A percentile compares a stretch with the other conserved stretches of the same genome.
These are phyloP conservation scores for Glandiceps talaboti DNA, from an alignment of 53 echinoderm and acorn worm species.

Conservation along the genomic window DNA sequence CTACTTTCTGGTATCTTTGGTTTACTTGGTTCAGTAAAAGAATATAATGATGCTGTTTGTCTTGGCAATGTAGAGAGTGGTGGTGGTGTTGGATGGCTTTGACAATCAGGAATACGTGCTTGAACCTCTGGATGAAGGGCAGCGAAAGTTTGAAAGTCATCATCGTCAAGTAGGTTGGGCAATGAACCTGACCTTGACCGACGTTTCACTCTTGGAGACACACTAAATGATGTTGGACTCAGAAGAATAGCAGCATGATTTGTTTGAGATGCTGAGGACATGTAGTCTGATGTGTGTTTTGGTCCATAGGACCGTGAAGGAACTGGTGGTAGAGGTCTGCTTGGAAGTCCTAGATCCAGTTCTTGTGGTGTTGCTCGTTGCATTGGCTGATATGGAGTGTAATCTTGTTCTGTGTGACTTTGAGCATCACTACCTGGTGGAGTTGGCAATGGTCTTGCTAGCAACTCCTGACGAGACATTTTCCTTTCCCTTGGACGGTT, in stretches of 20 bases:
- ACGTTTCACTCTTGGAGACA: not conserved
- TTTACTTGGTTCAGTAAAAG: not conserved
- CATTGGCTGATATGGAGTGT: not conserved
- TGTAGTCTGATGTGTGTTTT: not conserved
- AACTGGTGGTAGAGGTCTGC: not conserved
- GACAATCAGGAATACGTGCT: not conserved
- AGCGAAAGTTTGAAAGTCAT: not conserved
- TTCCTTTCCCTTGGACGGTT: no score
- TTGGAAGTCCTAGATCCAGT: not conserved
- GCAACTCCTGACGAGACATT: no score
- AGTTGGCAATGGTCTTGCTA: not conserved
- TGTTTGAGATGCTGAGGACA: not conserved
- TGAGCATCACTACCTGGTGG: not conserved
- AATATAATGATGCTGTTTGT: no score
- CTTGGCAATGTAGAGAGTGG: not conserved
- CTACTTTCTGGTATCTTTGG: not conserved
- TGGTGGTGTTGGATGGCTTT: no score
- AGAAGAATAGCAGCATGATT: not conserved
- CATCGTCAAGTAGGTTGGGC: not conserved
- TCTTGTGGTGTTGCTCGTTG: not conserved
- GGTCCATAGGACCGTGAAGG: not conserved
- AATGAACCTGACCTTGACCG: not conserved
- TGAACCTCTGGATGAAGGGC: not conserved
- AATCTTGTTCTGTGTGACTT: not conserved
- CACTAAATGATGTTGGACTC: not conserved